Percentiles rank a stretch among this genome's conserved stretches.
phyloP scores from a whole-genome alignment of 2,113 vertebrate genomes.

The Osmerus mordax region DNA sequence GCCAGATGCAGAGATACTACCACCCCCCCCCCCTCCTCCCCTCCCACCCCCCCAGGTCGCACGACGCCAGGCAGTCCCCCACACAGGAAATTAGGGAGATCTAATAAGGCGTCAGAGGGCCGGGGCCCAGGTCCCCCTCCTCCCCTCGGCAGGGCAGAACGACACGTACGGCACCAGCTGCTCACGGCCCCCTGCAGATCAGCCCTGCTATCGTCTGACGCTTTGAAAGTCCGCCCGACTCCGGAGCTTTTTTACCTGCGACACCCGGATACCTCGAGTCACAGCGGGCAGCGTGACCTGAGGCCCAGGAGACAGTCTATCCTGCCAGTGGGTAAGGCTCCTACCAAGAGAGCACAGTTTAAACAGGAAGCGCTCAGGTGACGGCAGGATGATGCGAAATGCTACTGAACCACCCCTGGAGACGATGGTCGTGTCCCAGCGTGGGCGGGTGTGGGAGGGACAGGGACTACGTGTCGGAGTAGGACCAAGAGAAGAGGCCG shows the following conservation, averaged over 20 bases:
- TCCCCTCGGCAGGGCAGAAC: background rate
- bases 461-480: background rate
- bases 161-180: background rate
- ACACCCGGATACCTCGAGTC: too few relatives aligned
- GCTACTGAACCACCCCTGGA: too few relatives aligned
- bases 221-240: too few relatives aligned
- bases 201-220: too few relatives aligned
- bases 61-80: conserved; percentile 18
- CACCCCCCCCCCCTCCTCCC: background rate
- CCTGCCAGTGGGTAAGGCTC: too few relatives aligned
- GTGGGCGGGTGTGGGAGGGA: background rate
- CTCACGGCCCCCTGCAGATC: background rate
- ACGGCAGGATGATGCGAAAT: too few relatives aligned
- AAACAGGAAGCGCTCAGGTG: too few relatives aligned
- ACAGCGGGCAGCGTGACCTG: too few relatives aligned
- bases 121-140: background rate
- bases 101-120: conserved; percentile 21
- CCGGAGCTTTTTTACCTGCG: too few relatives aligned
- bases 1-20: conserved; percentile 34
- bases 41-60: background rate
- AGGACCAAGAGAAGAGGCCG: background rate
- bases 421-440: too few relatives aligned
- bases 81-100: conserved; percentile 42
- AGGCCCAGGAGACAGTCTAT: too few relatives aligned
- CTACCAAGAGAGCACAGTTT: too few relatives aligned